These are phyloP conservation scores for Orchestia grillus DNA, from an alignment of 1,140 invertebrate species.

Conservation along the genomic window DNA sequence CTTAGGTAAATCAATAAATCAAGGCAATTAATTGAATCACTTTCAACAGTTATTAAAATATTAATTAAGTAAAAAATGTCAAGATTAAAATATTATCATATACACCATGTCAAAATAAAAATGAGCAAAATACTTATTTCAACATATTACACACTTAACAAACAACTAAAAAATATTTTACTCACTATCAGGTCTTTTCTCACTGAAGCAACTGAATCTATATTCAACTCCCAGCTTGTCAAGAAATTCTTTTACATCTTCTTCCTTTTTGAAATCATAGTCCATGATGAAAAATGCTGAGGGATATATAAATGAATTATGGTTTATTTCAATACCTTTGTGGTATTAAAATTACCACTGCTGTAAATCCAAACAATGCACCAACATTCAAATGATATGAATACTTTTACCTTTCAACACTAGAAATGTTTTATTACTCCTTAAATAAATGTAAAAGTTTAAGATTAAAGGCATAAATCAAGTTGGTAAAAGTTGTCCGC, in stretches of 20 bases:
- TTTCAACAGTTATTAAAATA: neutral
- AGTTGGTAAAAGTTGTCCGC: too few species aligned
- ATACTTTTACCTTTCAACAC: too few species aligned
- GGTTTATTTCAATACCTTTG: too few species aligned
- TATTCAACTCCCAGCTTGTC: conserved; percentile 93
- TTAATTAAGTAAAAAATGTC: too few species aligned
- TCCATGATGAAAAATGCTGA: conserved; percentile 67
- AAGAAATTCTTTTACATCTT: conserved; percentile 88
- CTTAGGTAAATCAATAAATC: neutral
- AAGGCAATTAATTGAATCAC: neutral
- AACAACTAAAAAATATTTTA: conserved; percentile 69
- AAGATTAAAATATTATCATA: too few species aligned
- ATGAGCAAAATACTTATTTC: neutral
- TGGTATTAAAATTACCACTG: too few species aligned
- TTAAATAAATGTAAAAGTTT: too few species aligned
- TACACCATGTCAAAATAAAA: neutral
- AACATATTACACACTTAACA: neutral
- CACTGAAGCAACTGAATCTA: conserved; percentile 87
- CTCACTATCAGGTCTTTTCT: conserved; percentile 83
- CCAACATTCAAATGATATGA: too few species aligned
- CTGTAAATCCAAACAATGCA: too few species aligned
- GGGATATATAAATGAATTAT: neutral
- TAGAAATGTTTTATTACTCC: too few species aligned
- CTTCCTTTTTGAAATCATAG: conserved; percentile 84
- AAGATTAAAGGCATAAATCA: too few species aligned